Evolutionary conservation across 2,797 vertebrate species (phyloP).

Genomic region (Chloroceryle inda): DNA sequence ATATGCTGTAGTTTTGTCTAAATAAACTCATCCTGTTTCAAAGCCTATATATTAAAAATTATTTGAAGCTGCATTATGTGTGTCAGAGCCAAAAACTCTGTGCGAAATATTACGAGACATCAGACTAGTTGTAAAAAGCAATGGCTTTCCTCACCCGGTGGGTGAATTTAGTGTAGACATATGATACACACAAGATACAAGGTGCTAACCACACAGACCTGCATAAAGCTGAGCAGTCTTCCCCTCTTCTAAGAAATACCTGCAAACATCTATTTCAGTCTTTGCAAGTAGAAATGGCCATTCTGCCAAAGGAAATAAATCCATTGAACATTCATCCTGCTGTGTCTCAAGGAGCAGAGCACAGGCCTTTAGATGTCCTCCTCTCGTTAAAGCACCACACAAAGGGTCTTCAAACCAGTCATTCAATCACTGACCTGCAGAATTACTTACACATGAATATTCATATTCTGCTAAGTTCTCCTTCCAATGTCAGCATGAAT

Average conservation of each 20-base stretch:
- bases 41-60: not conserved
- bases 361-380: not conserved
- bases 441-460: not conserved
- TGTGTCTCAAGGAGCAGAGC: not conserved
- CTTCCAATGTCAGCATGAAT: not conserved
- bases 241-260: not conserved
- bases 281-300: not conserved
- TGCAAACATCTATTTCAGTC: not conserved
- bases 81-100: not conserved
- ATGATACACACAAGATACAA: not conserved
- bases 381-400: not conserved
- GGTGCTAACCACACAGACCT: not conserved
- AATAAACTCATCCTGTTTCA: not conserved
- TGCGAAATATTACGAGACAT: not conserved
- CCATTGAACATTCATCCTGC: not conserved
- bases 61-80: not conserved
- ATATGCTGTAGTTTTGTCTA: not conserved
- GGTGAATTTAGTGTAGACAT: not conserved
- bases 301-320: not conserved
- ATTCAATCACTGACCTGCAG: not conserved
- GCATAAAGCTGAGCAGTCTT: not conserved
- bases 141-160: not conserved
- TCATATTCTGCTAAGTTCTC: not conserved
- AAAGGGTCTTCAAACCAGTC: not conserved
- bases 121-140: not conserved